Percentiles rank a stretch among this genome's conserved stretches.
Evolutionary conservation across 2,888 invertebrate genomes (phyloP).

Genomic region (Azorinus chamasolen): DNA sequence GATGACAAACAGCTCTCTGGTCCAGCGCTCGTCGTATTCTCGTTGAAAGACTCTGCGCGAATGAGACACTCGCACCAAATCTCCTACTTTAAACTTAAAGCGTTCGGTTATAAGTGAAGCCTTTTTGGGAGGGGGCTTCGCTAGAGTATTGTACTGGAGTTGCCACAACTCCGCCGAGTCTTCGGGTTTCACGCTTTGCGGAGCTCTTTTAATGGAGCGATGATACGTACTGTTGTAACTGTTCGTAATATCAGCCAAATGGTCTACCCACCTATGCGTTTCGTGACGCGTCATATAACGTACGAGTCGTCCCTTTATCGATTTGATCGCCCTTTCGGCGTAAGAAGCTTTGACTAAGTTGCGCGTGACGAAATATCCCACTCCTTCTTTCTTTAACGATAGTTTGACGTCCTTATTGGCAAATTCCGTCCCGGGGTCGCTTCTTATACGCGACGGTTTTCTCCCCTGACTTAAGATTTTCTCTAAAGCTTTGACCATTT

Average conservation of each 20-base stretch:
- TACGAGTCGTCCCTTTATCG: conserved; percentile 36
- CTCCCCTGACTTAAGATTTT: conserved; percentile 35
- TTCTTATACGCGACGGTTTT: conserved; percentile 28
- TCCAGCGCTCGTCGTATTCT: conserved; percentile 46
- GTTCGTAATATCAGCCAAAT: conserved; percentile 27
- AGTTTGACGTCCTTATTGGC: conserved; percentile 33
- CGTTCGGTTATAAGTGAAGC: background rate
- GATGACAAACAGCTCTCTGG: conserved; percentile 38
- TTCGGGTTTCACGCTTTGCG: conserved; percentile 32
- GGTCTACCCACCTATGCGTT: conserved; percentile 43
- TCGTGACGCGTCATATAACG: conserved; percentile 47
- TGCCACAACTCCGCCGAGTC: conserved; percentile 21
- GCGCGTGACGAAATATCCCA: conserved; percentile 40
- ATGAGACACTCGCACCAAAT: conserved; percentile 25
- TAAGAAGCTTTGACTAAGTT: conserved; percentile 43
- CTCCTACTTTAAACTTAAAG: no score
- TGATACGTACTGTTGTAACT: conserved; percentile 54
- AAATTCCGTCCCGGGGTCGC: conserved; percentile 47
- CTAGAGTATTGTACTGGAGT: no score
- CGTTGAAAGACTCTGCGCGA: conserved; percentile 26
- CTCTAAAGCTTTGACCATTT: conserved; percentile 43
- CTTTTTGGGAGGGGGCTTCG: background rate
- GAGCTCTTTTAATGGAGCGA: conserved; percentile 47
- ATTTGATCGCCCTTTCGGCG: conserved; percentile 46
- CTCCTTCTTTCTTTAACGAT: conserved; percentile 27